A percentile compares a stretch with the other conserved stretches of the same genome.
phyloP scores from a whole-genome alignment of 2,797 vertebrate genomes.

The Argentina silus region DNA sequence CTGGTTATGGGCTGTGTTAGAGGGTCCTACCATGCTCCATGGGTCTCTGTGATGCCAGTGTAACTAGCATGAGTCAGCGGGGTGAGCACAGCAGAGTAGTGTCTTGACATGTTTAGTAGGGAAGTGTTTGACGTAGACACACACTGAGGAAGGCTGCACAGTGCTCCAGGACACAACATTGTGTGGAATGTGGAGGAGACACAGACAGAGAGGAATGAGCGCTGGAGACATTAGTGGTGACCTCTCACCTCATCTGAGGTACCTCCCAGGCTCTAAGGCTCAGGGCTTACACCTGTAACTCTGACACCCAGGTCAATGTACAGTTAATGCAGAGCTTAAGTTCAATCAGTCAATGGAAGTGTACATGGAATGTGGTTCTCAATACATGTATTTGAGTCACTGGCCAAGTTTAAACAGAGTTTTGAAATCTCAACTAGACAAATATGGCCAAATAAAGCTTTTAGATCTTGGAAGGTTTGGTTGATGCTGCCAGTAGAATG shows the following conservation, averaged over 20 bases:
- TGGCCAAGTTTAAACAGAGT: no score
- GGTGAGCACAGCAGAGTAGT: not conserved
- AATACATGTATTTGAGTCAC: no score
- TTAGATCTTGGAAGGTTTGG: no score
- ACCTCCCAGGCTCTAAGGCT: not conserved
- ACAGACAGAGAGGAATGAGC: constrained; percentile 19
- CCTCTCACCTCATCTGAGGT: not conserved
- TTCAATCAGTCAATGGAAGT: not conserved
- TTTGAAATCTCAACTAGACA: no score
- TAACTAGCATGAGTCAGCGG: no score
- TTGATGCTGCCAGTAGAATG: no score
- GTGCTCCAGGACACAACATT: not conserved
- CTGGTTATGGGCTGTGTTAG: not conserved
- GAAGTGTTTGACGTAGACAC: not conserved
- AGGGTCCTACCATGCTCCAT: not conserved
- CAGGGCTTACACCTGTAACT: not conserved
- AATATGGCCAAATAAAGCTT: no score
- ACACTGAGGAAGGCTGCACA: not conserved
- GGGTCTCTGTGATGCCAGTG: not conserved
- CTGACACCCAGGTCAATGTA: not conserved
- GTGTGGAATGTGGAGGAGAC: constrained; percentile 13
- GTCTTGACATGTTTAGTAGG: constrained; percentile 7
- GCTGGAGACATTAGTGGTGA: not conserved
- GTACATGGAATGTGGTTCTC: not conserved
- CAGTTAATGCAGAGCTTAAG: not conserved